Conservation (phyloP, 37 sponge, comb jelly and placozoan genomes). For the Amphimedon queenslandica region DNA sequence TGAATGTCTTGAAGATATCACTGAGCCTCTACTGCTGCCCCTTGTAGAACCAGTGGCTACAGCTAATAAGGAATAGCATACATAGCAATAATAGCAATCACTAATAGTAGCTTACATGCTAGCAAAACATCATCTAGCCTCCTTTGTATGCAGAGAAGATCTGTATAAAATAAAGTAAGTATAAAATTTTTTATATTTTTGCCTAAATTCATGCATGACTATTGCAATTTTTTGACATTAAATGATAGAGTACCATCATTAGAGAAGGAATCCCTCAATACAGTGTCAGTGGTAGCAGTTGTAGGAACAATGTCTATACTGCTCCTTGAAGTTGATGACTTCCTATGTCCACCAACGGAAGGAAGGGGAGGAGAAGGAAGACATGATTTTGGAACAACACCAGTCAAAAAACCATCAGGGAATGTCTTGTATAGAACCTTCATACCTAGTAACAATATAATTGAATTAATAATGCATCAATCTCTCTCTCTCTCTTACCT, state of each 20-base stretch:
- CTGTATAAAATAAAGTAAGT: constrained; percentile 12
- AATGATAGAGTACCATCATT: constrained; percentile 20
- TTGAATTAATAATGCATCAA: not conserved
- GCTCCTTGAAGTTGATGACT: not conserved
- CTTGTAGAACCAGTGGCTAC: not conserved
- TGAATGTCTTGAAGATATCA: too few species aligned
- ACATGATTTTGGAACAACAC: constrained; percentile 65
- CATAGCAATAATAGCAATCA: not conserved
- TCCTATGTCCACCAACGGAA: constrained; percentile 2
- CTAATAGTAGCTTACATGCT: constrained; percentile 18
- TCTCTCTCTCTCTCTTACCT: constrained; percentile 38
- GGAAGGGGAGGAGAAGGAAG: constrained; percentile 44
- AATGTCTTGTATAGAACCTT: constrained; percentile 80
- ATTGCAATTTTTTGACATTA: not conserved
- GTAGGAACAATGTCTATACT: not conserved
- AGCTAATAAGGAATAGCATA: not conserved
- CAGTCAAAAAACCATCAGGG: constrained; percentile 81
- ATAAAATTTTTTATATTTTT: not conserved
- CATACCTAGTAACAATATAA: constrained; percentile 49
- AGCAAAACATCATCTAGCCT: constrained; percentile 58
- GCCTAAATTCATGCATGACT: not conserved
- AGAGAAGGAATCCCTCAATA: constrained; percentile 35
- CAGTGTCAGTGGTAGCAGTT: not conserved
- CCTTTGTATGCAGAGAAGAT: constrained; percentile 42
- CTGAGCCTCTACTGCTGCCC: not conserved